These are phyloP conservation scores for Camelus dromedarius DNA, from an alignment of 2,113 vertebrate genomes.

Conservation along the genomic window DNA sequence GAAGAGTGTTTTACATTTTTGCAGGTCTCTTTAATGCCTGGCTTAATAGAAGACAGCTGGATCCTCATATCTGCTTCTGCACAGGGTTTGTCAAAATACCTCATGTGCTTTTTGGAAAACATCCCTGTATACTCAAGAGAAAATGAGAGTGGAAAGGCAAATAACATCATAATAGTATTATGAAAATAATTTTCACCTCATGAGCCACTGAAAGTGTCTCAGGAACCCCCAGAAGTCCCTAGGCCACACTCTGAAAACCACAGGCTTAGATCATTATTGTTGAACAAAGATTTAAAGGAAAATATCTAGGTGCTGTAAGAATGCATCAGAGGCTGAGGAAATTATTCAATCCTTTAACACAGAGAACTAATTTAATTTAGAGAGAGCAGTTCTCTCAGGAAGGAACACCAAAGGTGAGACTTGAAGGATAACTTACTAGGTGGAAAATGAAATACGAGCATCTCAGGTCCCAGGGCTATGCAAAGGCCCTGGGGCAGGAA, in stretches of 20 bases:
- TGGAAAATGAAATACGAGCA: neutral
- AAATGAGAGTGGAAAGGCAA: neutral
- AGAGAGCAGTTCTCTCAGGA: neutral
- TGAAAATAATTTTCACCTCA: constrained; percentile 23
- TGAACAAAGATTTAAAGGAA: neutral
- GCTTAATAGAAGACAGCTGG: neutral
- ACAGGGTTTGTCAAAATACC: neutral
- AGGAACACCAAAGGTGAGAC: neutral
- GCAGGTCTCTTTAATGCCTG: neutral
- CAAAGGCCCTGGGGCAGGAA: neutral
- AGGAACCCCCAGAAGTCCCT: neutral
- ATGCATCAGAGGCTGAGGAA: neutral
- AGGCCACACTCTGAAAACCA: neutral
- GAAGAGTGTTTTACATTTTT: neutral
- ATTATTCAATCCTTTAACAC: neutral
- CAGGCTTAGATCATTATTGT: neutral
- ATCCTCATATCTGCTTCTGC: neutral
- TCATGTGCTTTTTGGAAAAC: neutral
- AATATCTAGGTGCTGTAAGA: neutral
- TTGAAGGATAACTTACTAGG: neutral
- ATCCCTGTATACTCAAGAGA: neutral
- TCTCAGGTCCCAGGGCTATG: neutral
- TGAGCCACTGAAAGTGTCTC: neutral
- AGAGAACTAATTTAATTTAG: neutral
- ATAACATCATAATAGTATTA: neutral